A percentile compares a stretch with the other conserved stretches of the same genome.
phyloP scores from a whole-genome alignment of 2,888 invertebrate genomes.

The Trileptium ribeirensis region DNA sequence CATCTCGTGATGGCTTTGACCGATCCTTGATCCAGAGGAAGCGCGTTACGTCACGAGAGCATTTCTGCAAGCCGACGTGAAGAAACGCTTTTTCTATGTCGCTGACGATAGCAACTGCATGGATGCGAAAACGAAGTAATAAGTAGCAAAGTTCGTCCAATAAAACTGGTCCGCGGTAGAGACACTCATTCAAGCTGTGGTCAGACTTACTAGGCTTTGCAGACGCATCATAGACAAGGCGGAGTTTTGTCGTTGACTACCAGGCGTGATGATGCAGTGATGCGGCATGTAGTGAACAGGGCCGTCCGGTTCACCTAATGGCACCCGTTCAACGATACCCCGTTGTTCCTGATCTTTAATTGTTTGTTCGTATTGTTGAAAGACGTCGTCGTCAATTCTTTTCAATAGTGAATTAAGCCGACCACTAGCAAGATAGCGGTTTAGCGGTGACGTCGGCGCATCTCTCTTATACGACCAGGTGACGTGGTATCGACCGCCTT shows the following conservation, averaged over 20 bases:
- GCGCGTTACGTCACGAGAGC: constrained; percentile 27
- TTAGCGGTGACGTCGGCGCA: background rate
- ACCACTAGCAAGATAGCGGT: background rate
- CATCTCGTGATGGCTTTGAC: background rate
- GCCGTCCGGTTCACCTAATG: background rate
- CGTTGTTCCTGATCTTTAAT: constrained; percentile 18
- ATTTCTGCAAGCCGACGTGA: constrained; percentile 26
- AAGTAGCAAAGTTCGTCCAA: constrained; percentile 25
- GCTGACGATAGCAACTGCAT: constrained; percentile 24
- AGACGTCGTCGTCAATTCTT: constrained; percentile 2
- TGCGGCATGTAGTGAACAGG: constrained; percentile 32
- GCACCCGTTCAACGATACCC: constrained; percentile 24
- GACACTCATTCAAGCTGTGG: constrained; percentile 31
- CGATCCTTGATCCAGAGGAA: background rate
- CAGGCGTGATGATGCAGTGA: constrained; percentile 28
- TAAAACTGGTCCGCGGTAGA: constrained; percentile 30
- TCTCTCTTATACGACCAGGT: background rate
- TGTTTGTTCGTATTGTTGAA: constrained; percentile 20
- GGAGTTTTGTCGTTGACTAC: constrained; percentile 32
- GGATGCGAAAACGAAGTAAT: constrained; percentile 30
- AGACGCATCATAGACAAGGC: constrained; percentile 39
- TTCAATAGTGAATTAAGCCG: background rate
- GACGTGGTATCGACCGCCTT: background rate
- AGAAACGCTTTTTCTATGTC: constrained; percentile 29
- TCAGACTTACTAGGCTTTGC: constrained; percentile 19